These are phyloP conservation scores for Geotrypetes seraphini DNA, from an alignment of 2,797 vertebrate species.

Conservation along the genomic window DNA sequence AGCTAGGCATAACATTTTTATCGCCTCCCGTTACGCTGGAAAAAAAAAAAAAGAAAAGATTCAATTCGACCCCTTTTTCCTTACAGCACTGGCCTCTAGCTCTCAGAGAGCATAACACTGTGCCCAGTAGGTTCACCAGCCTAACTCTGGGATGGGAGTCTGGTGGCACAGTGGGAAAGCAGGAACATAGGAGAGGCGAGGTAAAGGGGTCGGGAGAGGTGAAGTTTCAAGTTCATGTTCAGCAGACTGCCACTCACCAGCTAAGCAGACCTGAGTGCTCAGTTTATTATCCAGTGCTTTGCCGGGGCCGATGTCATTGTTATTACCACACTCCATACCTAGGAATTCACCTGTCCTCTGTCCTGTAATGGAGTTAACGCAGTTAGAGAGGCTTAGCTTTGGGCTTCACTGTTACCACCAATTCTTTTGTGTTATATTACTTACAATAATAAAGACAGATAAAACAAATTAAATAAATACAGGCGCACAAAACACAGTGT, in stretches of 20 bases:
- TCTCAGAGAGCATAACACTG: neutral
- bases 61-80: too few species aligned
- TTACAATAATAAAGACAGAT: neutral
- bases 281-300: conserved; percentile 97
- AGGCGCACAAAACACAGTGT: too few species aligned
- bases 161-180: neutral
- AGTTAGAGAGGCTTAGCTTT: conserved; percentile 56
- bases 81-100: too few species aligned
- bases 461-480: too few species aligned
- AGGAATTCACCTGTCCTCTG: conserved; percentile 79
- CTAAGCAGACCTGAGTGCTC: conserved; percentile 90
- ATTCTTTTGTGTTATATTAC: conserved; percentile 10
- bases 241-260: conserved; percentile 94
- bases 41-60: too few species aligned
- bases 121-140: too few species aligned
- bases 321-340: conserved; percentile 97
- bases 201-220: conserved; percentile 16
- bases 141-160: neutral
- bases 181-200: conserved; percentile 8
- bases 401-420: conserved; percentile 12
- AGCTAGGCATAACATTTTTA: too few species aligned
- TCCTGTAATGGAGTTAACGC: conserved; percentile 97
- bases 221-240: conserved; percentile 81
- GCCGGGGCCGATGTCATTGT: conserved; percentile 95
- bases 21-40: too few species aligned